Evolutionary conservation across 2,797 vertebrate species (phyloP).

Genomic region (Crenichthys baileyi): DNA sequence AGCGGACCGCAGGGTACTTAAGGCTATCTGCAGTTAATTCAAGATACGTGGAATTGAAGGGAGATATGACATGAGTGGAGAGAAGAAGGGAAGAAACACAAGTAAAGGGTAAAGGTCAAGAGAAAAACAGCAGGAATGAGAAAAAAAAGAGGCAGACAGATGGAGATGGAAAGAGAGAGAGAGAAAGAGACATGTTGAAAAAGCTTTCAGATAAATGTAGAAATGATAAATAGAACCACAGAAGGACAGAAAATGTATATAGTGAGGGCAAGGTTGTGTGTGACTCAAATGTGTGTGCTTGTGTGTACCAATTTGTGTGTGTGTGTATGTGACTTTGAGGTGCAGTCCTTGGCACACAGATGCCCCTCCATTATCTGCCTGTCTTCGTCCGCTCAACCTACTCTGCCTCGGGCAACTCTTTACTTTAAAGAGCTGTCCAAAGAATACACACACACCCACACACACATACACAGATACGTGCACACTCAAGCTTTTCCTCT

Average conservation of each 20-base stretch:
- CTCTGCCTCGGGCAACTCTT: conserved; percentile 92
- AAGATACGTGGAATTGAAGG: conserved; percentile 83
- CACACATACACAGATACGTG: conserved; percentile 30
- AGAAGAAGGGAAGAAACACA: conserved; percentile 32
- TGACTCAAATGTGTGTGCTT: conserved; percentile 30
- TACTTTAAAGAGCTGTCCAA: conserved; percentile 94
- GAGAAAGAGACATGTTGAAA: conserved; percentile 66
- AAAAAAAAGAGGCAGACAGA: conserved; percentile 17
- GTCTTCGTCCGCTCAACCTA: conserved; percentile 86
- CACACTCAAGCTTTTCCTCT: conserved; percentile 35
- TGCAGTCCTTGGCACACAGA: conserved; percentile 82
- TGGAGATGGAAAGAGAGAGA: conserved; percentile 19
- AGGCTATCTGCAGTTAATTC: conserved; percentile 80
- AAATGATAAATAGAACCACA: conserved; percentile 64
- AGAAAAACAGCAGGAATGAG: conserved; percentile 21
- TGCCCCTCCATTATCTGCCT: conserved; percentile 80
- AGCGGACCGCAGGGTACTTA: conserved; percentile 76
- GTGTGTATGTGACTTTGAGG: conserved; percentile 83
- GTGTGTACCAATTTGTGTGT: conserved; percentile 25
- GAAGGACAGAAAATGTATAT: conserved; percentile 65
- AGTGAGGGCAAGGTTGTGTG: conserved; percentile 40
- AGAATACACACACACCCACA: conserved; percentile 66
- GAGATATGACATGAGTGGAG: conserved; percentile 73
- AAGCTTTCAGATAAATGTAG: conserved; percentile 73
- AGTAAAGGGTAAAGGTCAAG: conserved; percentile 10